phyloP scores from a whole-genome alignment of 2,113 vertebrate species.

The Clarias macrocephalus region DNA sequence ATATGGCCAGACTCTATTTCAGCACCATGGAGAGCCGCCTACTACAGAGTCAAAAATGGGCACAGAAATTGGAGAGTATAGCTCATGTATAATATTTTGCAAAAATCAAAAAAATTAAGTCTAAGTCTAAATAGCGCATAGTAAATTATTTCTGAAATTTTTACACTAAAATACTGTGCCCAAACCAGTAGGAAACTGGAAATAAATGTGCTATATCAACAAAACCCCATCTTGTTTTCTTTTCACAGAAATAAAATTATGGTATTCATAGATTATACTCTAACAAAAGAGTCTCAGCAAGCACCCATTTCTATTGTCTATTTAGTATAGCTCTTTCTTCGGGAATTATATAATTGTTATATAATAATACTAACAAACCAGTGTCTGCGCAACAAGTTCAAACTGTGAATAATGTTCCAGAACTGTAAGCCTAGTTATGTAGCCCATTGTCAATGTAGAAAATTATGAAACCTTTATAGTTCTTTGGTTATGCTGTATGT shows the following conservation, averaged over 20 bases:
- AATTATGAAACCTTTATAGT: not conserved
- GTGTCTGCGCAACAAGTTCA: not conserved
- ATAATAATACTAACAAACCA: not conserved
- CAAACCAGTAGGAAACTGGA: not conserved
- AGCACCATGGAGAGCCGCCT: slow-evolving; percentile 68
- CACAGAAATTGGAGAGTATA: slow-evolving; percentile 1
- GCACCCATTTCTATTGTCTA: not conserved
- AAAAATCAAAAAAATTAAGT: not conserved
- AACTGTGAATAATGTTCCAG: not conserved
- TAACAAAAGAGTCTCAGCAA: not conserved
- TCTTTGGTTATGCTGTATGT: not conserved
- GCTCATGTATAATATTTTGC: not conserved
- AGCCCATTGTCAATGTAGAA: not conserved
- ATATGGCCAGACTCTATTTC: slow-evolving; percentile 49
- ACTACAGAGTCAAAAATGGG: slow-evolving; percentile 5
- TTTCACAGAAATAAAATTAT: not conserved
- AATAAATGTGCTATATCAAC: not conserved
- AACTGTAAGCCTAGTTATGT: not conserved
- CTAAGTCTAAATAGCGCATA: not conserved
- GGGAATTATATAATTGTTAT: not conserved
- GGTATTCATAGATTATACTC: not conserved
- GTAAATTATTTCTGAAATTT: not conserved
- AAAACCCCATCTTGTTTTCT: not conserved
- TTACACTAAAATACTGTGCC: not conserved
- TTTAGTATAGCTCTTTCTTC: too few relatives aligned